Evolutionary conservation across 2,113 vertebrate genomes (phyloP).

Genomic region (Amblyornis subalaris): DNA sequence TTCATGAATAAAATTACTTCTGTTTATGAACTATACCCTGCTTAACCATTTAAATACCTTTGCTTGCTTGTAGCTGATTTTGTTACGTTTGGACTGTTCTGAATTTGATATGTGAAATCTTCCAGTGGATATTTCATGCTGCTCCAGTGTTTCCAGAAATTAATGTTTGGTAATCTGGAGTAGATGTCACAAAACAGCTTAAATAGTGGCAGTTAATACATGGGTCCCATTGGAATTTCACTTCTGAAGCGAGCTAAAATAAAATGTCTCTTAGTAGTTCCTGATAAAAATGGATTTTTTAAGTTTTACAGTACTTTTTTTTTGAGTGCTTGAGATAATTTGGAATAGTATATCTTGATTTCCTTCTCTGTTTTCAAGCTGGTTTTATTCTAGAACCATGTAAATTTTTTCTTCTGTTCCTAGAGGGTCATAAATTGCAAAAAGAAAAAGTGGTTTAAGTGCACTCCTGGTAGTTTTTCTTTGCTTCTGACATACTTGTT

Average conservation of each 20-base stretch:
- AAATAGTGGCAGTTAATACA: neutral
- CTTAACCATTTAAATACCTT: neutral
- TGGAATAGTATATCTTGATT: neutral
- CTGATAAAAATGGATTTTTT: neutral
- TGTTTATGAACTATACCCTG: neutral
- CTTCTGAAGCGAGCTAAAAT: neutral
- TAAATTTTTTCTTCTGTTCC: neutral
- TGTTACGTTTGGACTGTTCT: neutral
- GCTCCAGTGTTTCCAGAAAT: neutral
- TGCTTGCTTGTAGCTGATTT: neutral
- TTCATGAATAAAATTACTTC: neutral
- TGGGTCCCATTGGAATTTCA: neutral
- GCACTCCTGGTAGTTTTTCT: neutral
- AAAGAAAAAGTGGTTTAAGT: neutral
- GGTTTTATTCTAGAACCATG: neutral
- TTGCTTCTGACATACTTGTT: neutral
- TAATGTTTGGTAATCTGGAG: neutral
- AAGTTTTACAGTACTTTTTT: neutral
- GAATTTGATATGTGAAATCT: neutral
- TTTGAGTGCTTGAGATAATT: neutral
- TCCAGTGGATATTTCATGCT: neutral
- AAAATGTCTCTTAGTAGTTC: neutral
- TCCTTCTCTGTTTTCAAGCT: neutral
- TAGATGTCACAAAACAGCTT: neutral
- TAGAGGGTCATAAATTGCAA: neutral